Base-by-base conservation (phyloP, 2,888 invertebrate genomes). In the Hyles lineata region DNA sequence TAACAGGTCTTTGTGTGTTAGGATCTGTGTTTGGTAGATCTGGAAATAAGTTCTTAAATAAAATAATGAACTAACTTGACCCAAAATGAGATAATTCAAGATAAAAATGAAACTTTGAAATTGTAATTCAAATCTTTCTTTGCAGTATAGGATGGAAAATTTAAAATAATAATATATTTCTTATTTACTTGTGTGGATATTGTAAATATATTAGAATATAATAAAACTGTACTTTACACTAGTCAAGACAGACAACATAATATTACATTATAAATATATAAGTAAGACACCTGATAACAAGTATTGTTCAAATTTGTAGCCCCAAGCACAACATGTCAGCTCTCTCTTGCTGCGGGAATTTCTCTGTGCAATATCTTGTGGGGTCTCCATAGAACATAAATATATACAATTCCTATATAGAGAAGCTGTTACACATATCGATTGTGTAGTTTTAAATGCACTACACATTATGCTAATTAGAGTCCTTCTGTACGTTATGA, bases 401-500 rank as follows among this genome's bases (percentile, higher is more conserved):
- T 86, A 87, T 73, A 87, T 83, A 11, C 80, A 79, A n/a, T 82
- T 82, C n/a, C 83, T 82, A 55, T 79, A 82, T 60, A 83, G 73
- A 69, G 81, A 79, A 35, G 83, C 85, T 63, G 76, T 77, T 70
- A 85, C 78, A 70, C 72, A 69, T 17, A 82, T 23, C 59, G 80
- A 79, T 35, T 83, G 77, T 32, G 70, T 72, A 21, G 4, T 60
- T 6, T 55, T 73, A 70, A 79, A 83, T n/a, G 80, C 78, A 60
- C 74, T 78, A 70, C 81, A 83, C 83, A 87, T 85, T 23, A 85
- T 76, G 72, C 79, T 80, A 21, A 87, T 86, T 50, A 86, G 75
- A n/a, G 80, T 82, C 78, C 85, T 82, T 73, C 87, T 82, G 62
- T 87, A 86, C 2, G 80, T 78, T 60, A 87, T 76, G 72, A 87